Evolutionary conservation across 2,113 vertebrate genomes (phyloP).

Genomic region (Psittacula cyanocephala): DNA sequence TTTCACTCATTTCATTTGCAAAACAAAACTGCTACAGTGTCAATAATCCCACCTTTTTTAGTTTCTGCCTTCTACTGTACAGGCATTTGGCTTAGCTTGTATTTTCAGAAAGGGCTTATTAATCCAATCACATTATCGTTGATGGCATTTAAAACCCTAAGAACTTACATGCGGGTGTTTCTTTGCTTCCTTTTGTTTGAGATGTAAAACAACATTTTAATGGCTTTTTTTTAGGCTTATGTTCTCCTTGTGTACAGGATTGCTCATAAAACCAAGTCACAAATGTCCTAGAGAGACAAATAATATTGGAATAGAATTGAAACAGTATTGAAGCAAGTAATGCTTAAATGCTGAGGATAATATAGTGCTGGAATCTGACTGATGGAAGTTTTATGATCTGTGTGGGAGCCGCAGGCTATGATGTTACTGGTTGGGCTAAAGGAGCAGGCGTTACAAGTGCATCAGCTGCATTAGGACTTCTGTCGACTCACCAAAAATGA

Average conservation of each 20-base stretch:
- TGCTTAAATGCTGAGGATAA: neutral
- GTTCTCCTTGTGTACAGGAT: neutral
- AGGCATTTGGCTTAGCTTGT: neutral
- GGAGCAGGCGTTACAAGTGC: neutral
- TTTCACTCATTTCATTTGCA: neutral
- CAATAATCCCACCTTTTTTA: neutral
- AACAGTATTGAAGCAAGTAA: neutral
- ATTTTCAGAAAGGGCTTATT: neutral
- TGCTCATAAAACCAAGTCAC: neutral
- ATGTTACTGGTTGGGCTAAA: rapidly evolving
- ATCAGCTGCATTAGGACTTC: neutral
- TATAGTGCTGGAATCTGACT: neutral
- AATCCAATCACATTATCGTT: neutral
- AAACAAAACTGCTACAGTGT: neutral
- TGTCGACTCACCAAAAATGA: neutral
- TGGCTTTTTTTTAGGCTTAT: neutral
- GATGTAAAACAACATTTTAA: neutral
- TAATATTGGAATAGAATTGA: neutral
- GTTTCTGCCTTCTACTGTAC: neutral
- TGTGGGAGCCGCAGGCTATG: rapidly evolving
- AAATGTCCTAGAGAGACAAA: neutral
- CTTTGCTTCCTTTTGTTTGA: neutral
- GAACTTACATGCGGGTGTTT: neutral
- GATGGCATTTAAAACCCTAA: neutral
- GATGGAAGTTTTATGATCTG: neutral